Conservation (phyloP, 2,797 vertebrate genomes). For the Sebastes steindachneri region DNA sequence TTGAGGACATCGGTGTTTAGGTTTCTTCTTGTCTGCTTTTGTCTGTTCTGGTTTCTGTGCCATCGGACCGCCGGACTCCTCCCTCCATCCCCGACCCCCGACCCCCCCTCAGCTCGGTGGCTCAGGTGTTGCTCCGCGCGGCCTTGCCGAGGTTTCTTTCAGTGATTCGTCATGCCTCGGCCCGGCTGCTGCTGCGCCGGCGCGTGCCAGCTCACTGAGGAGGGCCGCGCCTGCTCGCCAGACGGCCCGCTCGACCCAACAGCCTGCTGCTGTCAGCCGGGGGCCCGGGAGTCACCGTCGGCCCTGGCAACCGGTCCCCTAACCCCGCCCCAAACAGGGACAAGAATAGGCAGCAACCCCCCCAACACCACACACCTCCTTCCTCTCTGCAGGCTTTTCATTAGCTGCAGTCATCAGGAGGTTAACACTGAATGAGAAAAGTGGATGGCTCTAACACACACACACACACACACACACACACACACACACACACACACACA, state of each 20-base stretch:
- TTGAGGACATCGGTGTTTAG: background rate
- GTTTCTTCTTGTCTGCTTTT: background rate
- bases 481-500: no score
- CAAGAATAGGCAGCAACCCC: conserved; percentile 77
- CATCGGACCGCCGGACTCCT: conserved; percentile 19
- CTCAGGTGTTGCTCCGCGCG: conserved; percentile 88
- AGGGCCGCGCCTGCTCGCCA: conserved; percentile 83
- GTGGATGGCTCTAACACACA: conserved; percentile 28
- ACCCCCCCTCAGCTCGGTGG: conserved; percentile 48
- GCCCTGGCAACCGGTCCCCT: conserved; percentile 74
- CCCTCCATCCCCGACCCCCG: background rate
- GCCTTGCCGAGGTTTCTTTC: conserved; percentile 86
- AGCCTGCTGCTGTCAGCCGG: conserved; percentile 81
- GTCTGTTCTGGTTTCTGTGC: background rate
- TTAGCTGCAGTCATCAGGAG: conserved; percentile 84
- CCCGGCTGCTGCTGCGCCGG: conserved; percentile 85
- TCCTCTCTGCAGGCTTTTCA: conserved; percentile 84
- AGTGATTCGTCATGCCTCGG: conserved; percentile 89
- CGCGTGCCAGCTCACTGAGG: conserved; percentile 89
- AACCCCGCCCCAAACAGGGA: conserved; percentile 55
- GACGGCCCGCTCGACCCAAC: conserved; percentile 85
- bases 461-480: background rate
- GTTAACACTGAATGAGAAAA: conserved; percentile 70
- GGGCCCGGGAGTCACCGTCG: conserved; percentile 70
- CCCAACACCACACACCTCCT: background rate